Conservation (phyloP, 1,140 invertebrate species). For the Scaptodrosophila lebanonensis region DNA sequence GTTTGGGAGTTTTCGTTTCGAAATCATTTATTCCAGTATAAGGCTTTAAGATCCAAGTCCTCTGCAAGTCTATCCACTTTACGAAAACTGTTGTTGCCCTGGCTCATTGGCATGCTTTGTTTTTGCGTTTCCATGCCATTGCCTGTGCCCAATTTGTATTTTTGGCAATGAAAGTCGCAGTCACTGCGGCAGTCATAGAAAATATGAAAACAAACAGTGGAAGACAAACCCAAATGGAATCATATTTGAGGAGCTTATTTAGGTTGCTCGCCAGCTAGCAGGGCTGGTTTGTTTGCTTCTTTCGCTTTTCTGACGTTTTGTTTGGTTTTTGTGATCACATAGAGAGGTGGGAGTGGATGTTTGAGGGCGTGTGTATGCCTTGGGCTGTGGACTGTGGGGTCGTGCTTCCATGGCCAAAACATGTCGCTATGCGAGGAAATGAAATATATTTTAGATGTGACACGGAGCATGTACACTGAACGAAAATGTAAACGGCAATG, state of each 20-base stretch:
- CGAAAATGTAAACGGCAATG: too few species aligned
- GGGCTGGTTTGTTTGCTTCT: constrained; percentile 23
- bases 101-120: constrained; percentile 3
- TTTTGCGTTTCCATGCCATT: constrained; percentile 41
- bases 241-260: constrained; percentile 41
- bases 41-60: constrained; percentile 32
- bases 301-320: constrained; percentile 33
- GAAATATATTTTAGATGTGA: constrained; percentile 14
- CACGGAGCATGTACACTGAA: neutral
- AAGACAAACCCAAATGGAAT: constrained; percentile 39
- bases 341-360: too few species aligned
- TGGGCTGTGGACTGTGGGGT: constrained; percentile 2
- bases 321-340: too few species aligned
- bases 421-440: constrained; percentile 37
- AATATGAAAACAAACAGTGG: constrained; percentile 53
- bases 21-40: too few species aligned
- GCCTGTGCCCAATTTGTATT: constrained; percentile 39
- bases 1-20: too few species aligned
- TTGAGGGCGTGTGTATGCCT: neutral
- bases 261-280: too few species aligned
- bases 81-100: neutral
- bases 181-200: constrained; percentile 33
- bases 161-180: constrained; percentile 17
- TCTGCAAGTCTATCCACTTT: too few species aligned
- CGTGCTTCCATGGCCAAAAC: constrained; percentile 11